These are phyloP conservation scores for Nylanderia fulva DNA, from an alignment of 1,140 invertebrate species.

Conservation along the genomic window DNA sequence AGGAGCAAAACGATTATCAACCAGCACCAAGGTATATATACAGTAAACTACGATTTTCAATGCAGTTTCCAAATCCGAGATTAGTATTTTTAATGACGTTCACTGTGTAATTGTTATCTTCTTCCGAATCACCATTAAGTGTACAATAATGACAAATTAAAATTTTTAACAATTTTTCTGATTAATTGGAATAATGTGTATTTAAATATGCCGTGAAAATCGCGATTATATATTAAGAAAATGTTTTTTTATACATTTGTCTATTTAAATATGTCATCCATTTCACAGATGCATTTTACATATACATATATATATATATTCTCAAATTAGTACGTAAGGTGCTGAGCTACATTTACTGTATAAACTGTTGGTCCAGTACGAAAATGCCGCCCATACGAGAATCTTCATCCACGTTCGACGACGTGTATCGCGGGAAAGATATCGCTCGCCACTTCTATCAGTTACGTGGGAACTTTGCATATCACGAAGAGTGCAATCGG, in stretches of 20 bases:
- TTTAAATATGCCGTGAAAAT: background rate
- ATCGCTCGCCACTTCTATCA: slow-evolving; percentile 11
- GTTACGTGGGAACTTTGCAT: background rate
- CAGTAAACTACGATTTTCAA: background rate
- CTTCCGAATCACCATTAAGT: background rate
- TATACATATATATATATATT: background rate
- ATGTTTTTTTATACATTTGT: background rate
- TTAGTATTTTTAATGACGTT: background rate
- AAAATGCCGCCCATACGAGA: background rate
- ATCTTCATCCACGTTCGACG: slow-evolving; percentile 1
- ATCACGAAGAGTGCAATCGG: background rate
- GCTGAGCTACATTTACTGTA: background rate
- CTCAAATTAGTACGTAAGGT: background rate
- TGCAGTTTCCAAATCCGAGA: background rate
- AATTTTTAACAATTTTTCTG: background rate
- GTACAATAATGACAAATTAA: background rate
- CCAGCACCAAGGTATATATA: slow-evolving; percentile 76
- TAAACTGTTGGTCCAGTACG: background rate
- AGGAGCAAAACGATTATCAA: slow-evolving; percentile 81
- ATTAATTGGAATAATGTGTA: background rate
- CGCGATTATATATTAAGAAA: background rate
- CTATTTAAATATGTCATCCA: slow-evolving; percentile 37
- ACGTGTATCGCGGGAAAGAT: background rate
- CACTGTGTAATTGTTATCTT: too few relatives aligned
- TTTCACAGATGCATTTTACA: background rate